Evolutionary conservation across 2,113 vertebrate genomes (phyloP), one percentile per base, ranked within the genome.

Genomic region (Cairina moschata): DNA sequence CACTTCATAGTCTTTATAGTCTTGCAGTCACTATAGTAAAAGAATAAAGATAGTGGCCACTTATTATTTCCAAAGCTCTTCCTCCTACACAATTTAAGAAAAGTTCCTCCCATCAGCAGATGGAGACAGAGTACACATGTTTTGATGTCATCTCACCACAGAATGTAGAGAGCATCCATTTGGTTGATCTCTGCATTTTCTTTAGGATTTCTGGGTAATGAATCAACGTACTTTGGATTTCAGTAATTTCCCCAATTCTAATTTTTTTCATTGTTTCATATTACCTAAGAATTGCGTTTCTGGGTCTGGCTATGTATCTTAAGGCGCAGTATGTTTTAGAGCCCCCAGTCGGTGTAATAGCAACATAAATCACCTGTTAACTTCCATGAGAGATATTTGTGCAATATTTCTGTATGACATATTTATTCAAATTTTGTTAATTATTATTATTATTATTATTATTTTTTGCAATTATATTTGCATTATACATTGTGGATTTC

Each of bases 121-220:
- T 96, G 96, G 96, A 96, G 96, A 96, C 95, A 96, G 88, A 95
- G 92, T 96, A 96, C 95, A 87, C 28, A 5, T 16, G 17, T 97
- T 97, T 88, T 96, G 90, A 86, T 79, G 92, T 58, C 90, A 81
- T 75, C 77, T 78, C 23, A 23, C 48, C 52, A 75, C 5, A 21
- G 11, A 90, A 63, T 40, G 56, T 32, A 59, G 36, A 42, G 13
- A 23, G 17, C 58, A 83, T 73, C 73, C 77, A 84, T 42, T 78
- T 91, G 42, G 66, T 58, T 76, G 73, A 82, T 21, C 21, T 86
- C 54, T 54, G 3, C 31, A 15, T 67, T 72, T 87, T 65, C 65
- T 34, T 3, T 6, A 68, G 63, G 48, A 67, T 42, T 76, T 4
- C 52, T 66, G 18, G 29, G 25, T 36, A 88, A 68, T n/a, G 26